Base-by-base conservation (phyloP, 2,888 invertebrate species). In the Cyclophora punctaria region DNA sequence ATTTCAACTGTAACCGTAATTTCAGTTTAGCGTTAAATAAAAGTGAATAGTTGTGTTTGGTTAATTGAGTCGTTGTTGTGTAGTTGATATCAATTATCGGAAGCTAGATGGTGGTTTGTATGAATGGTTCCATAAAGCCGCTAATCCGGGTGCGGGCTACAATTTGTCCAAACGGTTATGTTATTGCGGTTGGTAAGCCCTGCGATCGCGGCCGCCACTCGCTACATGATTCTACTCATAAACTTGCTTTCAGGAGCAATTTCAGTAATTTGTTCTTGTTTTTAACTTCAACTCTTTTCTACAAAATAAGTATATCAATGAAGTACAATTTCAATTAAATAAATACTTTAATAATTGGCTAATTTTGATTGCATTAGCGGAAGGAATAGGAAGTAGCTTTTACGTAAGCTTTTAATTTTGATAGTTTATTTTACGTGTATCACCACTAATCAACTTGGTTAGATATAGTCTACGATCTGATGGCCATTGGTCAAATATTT, bases 151-250 rank as follows among this genome's bases (percentile, higher is more conserved):
- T 69, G 74, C 74, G 67, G 71, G 74, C 80, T 71, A 84, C 86
- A 84, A 86, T 87, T 86, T 85, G 85, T 84, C 78, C 76, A 79
- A 87, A 87, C 81, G 83, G 86, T 86, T 87, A 87, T 87, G 86
- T 87, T 86, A 87, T 83, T 84, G 83, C 84, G 82, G 83, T 75
- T 74, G 66, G 78, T 78, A 83, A 83, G 81, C 81, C 71, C 71
- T 64, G 72, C 72, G 71, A 71, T 69, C 69, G 64, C 67, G 64
- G 4, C 37, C 37, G 37, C 63, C 62, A 64, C 71, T 68, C 64
- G 66, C 71, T 61, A 76, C 73, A 76, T 78, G 82, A 84, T 81
- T 83, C 82, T 78, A 75, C 73, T 71, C 71, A 71, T 76, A 75
- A 75, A 79, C 77, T 73, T 69, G 69, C 70, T 66, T 71, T 67